These are phyloP conservation scores for Charadrius vociferus DNA, from an alignment of 2,113 vertebrate species.

Conservation along the genomic window DNA sequence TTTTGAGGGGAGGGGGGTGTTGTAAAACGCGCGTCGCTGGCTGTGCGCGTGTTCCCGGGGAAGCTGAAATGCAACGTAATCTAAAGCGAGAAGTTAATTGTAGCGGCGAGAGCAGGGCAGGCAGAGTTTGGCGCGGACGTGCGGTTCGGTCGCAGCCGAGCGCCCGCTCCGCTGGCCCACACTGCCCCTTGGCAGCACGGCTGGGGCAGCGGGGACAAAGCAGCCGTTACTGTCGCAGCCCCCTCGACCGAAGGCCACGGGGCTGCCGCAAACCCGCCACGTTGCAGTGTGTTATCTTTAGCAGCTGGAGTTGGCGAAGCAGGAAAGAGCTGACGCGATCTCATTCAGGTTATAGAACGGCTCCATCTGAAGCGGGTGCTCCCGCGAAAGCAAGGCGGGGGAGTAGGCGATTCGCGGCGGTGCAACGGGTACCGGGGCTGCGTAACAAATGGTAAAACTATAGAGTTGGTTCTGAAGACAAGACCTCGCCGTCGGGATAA, in stretches of 20 bases:
- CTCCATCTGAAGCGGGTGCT: background rate
- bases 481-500: background rate
- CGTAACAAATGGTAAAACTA: rapidly evolving
- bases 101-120: background rate
- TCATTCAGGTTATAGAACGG: background rate
- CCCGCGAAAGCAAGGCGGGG: background rate
- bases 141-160: rapidly evolving
- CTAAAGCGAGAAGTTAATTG: background rate
- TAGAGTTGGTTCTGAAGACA: background rate
- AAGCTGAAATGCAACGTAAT: background rate
- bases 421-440: background rate
- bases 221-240: background rate
- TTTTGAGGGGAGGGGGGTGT: background rate
- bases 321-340: background rate
- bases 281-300: rapidly evolving
- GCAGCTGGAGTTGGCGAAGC: background rate
- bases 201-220: background rate
- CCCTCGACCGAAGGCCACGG: background rate
- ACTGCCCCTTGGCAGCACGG: background rate
- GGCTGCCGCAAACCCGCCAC: rapidly evolving
- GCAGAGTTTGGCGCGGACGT: rapidly evolving
- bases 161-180: background rate
- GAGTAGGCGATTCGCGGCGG: background rate
- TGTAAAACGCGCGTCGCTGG: background rate
- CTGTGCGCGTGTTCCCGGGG: rapidly evolving